Evolutionary conservation across 2,113 vertebrate genomes (phyloP).

Genomic region (Cheilinus undulatus): DNA sequence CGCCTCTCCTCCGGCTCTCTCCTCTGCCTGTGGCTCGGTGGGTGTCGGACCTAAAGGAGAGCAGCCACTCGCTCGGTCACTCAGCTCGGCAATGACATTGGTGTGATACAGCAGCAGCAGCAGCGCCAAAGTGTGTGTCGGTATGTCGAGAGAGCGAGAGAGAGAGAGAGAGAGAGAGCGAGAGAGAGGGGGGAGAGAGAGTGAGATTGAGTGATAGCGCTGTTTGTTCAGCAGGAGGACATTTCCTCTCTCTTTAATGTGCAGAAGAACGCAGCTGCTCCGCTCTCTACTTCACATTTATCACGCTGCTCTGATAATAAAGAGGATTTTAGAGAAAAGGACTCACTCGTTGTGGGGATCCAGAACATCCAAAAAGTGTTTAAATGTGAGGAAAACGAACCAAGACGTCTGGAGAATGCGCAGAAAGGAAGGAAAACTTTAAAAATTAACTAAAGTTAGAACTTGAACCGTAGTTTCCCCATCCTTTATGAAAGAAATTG

Average conservation of each 20-base stretch:
- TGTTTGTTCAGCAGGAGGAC: slow-evolving; percentile 19
- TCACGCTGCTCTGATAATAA: not conserved
- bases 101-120: slow-evolving; percentile 48
- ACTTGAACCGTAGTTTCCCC: no score
- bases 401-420: not conserved
- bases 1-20: slow-evolving; percentile 67
- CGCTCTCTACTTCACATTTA: slow-evolving; percentile 15
- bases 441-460: not conserved
- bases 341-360: no score
- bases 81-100: slow-evolving; percentile 68
- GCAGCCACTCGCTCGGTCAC: slow-evolving; percentile 25
- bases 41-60: slow-evolving; percentile 48
- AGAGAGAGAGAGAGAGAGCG: slow-evolving; percentile 11
- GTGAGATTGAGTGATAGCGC: slow-evolving; percentile 16
- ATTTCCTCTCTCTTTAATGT: slow-evolving; percentile 11
- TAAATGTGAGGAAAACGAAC: not conserved
- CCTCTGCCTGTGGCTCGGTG: slow-evolving; percentile 35
- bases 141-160: slow-evolving; percentile 53
- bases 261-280: slow-evolving; percentile 5
- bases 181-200: not conserved
- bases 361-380: not conserved
- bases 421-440: not conserved
- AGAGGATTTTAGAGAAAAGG: no score
- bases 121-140: slow-evolving; percentile 63
- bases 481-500: not conserved